These are phyloP conservation scores for Larimichthys polyactis DNA, from an alignment of 2,113 vertebrate genomes.

Conservation along the genomic window DNA sequence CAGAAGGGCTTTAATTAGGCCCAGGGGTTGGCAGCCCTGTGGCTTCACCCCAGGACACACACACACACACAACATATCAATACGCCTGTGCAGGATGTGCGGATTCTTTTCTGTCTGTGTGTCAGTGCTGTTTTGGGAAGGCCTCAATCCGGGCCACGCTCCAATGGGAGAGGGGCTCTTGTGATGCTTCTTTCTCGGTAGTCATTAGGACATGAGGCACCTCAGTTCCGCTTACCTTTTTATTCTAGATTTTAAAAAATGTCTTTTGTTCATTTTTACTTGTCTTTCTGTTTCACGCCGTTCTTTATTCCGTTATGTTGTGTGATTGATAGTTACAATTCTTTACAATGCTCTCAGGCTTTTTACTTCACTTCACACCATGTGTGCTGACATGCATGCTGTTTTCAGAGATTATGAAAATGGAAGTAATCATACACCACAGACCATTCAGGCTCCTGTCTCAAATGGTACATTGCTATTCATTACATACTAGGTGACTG, in stretches of 20 bases:
- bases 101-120: not conserved
- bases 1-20: slow-evolving; percentile 67
- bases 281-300: not conserved
- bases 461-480: slow-evolving; percentile 6
- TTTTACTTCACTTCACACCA: not conserved
- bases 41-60: slow-evolving; percentile 44
- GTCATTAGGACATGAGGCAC: slow-evolving; percentile 29
- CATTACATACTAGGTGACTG: slow-evolving; percentile 26
- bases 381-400: slow-evolving; percentile 17
- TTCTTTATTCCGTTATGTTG: not conserved
- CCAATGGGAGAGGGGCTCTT: slow-evolving; percentile 32
- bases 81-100: slow-evolving; percentile 13
- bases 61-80: slow-evolving; percentile 31
- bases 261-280: not conserved
- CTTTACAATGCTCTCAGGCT: not conserved
- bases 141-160: slow-evolving; percentile 50
- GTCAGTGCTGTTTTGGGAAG: slow-evolving; percentile 47
- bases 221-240: not conserved
- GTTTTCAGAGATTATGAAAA: slow-evolving; percentile 28
- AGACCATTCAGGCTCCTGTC: not conserved
- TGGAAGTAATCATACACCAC: slow-evolving; percentile 20
- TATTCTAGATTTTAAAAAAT: not conserved
- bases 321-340: not conserved
- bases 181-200: slow-evolving; percentile 42
- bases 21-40: slow-evolving; percentile 40